A percentile compares a stretch with the other conserved stretches of the same genome.
Conservation (phyloP, 2,797 vertebrate genomes). For the Caiman crocodilus region DNA sequence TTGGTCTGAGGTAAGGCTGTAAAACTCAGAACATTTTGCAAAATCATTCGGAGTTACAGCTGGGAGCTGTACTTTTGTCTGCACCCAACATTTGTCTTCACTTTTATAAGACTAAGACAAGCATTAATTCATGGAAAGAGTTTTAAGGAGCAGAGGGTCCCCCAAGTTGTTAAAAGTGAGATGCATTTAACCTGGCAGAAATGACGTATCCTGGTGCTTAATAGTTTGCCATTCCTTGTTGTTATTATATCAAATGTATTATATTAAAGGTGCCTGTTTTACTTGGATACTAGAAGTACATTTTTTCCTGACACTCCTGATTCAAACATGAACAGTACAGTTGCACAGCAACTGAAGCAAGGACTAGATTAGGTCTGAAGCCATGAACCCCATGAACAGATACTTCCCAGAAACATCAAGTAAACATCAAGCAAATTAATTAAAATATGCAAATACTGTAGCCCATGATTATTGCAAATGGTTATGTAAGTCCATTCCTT, state of each 20-base stretch:
- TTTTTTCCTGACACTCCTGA: neutral
- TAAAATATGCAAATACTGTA: neutral
- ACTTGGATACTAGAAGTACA: neutral
- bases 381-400: neutral
- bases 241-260: neutral
- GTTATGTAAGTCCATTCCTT: neutral
- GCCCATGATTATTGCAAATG: neutral
- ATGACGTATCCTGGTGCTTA: neutral
- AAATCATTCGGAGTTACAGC: neutral
- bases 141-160: neutral
- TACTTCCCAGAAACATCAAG: neutral
- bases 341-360: neutral
- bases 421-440: neutral
- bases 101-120: neutral
- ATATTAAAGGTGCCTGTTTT: accelerated
- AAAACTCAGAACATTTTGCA: no score
- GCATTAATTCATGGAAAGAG: neutral
- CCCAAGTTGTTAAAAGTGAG: neutral
- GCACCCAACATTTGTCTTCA: neutral
- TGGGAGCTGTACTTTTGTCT: neutral
- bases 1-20: no score
- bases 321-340: neutral
- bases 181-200: neutral
- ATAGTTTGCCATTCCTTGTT: neutral
- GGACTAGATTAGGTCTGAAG: neutral